Evolutionary conservation across 1,140 invertebrate genomes (phyloP).

Genomic region (Bombus soroeensis): DNA sequence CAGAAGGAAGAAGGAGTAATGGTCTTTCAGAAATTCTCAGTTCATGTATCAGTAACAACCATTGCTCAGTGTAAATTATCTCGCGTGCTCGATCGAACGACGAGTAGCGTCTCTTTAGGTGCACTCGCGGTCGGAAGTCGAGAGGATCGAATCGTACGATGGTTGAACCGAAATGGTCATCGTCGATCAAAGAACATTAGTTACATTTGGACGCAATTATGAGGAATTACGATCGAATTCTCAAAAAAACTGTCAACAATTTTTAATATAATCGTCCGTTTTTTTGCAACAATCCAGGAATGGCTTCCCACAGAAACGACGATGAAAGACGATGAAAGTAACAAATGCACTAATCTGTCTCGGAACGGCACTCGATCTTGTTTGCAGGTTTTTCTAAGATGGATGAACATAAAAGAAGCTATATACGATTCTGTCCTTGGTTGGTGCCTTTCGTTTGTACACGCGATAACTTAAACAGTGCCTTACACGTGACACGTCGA

Average conservation of each 20-base stretch:
- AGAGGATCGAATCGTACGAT: neutral
- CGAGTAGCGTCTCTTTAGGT: neutral
- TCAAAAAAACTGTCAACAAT: neutral
- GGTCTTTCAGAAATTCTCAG: neutral
- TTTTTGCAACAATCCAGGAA: neutral
- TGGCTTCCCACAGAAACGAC: neutral
- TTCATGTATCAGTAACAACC: neutral
- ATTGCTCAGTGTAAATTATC: neutral
- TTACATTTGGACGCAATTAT: neutral
- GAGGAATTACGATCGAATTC: neutral
- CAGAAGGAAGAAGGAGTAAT: neutral
- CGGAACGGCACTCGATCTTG: too few species aligned
- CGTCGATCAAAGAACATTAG: neutral
- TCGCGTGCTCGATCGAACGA: neutral
- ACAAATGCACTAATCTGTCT: neutral
- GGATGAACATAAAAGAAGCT: neutral
- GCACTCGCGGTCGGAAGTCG: neutral
- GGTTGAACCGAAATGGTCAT: neutral
- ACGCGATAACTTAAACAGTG: conserved; percentile 66
- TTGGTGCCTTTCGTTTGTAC: conserved; percentile 50
- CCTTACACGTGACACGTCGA: conserved; percentile 3
- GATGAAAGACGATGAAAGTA: too few species aligned
- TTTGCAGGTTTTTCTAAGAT: neutral
- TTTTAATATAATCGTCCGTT: neutral
- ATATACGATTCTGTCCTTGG: conserved; percentile 14